Percentiles rank a stretch among this genome's conserved stretches.
These are phyloP conservation scores for Peromyscus maniculatus DNA, from an alignment of 2,113 vertebrate species.

Conservation along the genomic window DNA sequence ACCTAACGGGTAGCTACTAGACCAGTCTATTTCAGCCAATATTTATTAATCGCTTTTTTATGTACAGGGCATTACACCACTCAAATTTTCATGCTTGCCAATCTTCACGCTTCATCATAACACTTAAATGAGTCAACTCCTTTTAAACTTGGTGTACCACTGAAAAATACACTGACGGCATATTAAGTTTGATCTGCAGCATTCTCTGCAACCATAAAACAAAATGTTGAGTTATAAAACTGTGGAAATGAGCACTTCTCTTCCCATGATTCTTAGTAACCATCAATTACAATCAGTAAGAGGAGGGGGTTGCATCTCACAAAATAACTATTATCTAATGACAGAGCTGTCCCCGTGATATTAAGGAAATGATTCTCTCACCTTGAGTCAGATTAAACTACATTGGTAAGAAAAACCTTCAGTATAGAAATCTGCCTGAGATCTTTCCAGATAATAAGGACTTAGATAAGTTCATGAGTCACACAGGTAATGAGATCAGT, in stretches of 20 bases:
- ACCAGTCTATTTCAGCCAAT: background rate
- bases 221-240: conserved; percentile 71
- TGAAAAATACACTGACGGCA: conserved; percentile 57
- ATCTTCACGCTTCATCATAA: background rate
- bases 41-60: conserved; percentile 56
- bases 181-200: conserved; percentile 64
- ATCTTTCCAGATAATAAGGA: background rate
- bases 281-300: conserved; percentile 57
- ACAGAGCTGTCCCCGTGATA: background rate
- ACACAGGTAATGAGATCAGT: background rate
- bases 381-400: conserved; percentile 16
- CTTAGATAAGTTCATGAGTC: background rate
- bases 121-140: conserved; percentile 56
- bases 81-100: conserved; percentile 26
- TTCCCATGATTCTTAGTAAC: conserved; percentile 52
- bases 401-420: background rate
- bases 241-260: conserved; percentile 54
- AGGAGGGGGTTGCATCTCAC: conserved; percentile 38
- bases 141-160: conserved; percentile 53
- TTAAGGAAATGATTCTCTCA: conserved; percentile 32
- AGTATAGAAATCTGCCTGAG: background rate
- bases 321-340: conserved; percentile 63
- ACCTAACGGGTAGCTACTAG: background rate
- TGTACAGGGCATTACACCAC: background rate
- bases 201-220: conserved; percentile 67